These are phyloP conservation scores for Pseudomyrmex sp. DNA, from an alignment of 1,140 invertebrate genomes.

Conservation along the genomic window DNA sequence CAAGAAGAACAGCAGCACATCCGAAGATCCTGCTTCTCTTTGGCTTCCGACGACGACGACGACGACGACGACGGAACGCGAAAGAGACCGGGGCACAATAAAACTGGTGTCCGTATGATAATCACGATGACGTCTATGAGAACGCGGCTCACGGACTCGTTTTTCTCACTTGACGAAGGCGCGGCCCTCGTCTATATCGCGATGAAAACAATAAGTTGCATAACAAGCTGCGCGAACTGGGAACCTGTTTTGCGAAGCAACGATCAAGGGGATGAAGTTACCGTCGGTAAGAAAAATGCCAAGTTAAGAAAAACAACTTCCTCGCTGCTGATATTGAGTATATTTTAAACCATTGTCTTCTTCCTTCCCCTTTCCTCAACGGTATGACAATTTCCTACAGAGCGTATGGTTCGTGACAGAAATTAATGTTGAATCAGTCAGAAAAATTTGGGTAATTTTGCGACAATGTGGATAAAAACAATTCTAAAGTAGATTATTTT, in stretches of 20 bases:
- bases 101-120: slow-evolving; percentile 51
- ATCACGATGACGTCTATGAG: slow-evolving; percentile 42
- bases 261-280: slow-evolving; percentile 47
- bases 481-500: background rate
- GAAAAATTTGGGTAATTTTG: background rate
- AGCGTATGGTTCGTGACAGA: background rate
- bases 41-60: background rate
- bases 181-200: slow-evolving; percentile 63
- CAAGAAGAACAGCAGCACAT: too few species aligned
- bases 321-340: slow-evolving; percentile 2
- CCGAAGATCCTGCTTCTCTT: too few species aligned
- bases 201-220: slow-evolving; percentile 75
- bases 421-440: background rate
- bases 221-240: slow-evolving; percentile 69
- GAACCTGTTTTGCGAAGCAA: slow-evolving; percentile 69
- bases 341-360: too few species aligned
- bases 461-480: background rate
- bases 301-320: slow-evolving; percentile 55
- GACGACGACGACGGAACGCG: slow-evolving; percentile 31
- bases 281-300: slow-evolving; percentile 10
- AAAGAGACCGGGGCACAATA: slow-evolving; percentile 46
- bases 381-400: too few species aligned
- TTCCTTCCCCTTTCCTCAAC: too few species aligned
- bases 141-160: slow-evolving; percentile 65
- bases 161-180: slow-evolving; percentile 51